phyloP scores from a whole-genome alignment of 2,797 vertebrate genomes.

The Trematomus bernacchii region DNA sequence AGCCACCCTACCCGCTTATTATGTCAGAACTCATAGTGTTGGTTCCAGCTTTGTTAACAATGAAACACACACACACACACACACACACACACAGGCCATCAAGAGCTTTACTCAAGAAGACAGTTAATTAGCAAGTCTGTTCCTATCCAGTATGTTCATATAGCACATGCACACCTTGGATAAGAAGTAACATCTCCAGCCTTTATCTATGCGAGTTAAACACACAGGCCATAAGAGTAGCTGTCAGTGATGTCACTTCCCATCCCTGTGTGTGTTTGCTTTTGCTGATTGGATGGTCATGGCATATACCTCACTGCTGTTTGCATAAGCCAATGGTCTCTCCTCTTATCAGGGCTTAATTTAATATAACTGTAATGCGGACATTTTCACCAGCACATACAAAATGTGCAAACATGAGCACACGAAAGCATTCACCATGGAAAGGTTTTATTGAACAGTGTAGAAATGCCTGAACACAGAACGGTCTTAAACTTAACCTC shows the following conservation, averaged over 20 bases:
- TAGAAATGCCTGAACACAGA: background rate
- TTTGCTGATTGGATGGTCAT: constrained; percentile 74
- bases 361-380: constrained; percentile 41
- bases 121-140: constrained; percentile 84
- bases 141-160: constrained; percentile 35
- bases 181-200: constrained; percentile 84
- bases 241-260: constrained; percentile 60
- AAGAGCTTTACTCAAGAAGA: constrained; percentile 76
- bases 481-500: background rate
- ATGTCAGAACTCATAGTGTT: background rate
- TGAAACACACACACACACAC: constrained; percentile 12
- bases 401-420: constrained; percentile 13
- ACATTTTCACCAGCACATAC: constrained; percentile 27
- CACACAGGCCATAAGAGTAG: constrained; percentile 27
- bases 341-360: constrained; percentile 62
- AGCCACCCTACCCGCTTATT: background rate
- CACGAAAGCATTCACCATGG: background rate
- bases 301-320: constrained; percentile 50
- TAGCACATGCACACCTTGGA: constrained; percentile 65
- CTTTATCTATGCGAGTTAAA: constrained; percentile 70
- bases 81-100: constrained; percentile 17
- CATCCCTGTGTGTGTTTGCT: constrained; percentile 77
- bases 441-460: background rate
- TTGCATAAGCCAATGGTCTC: constrained; percentile 54
- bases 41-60: constrained; percentile 14